A percentile compares a stretch with the other conserved stretches of the same genome.
Conservation (phyloP, 2,113 vertebrate species). For the Electrona antarctica region DNA sequence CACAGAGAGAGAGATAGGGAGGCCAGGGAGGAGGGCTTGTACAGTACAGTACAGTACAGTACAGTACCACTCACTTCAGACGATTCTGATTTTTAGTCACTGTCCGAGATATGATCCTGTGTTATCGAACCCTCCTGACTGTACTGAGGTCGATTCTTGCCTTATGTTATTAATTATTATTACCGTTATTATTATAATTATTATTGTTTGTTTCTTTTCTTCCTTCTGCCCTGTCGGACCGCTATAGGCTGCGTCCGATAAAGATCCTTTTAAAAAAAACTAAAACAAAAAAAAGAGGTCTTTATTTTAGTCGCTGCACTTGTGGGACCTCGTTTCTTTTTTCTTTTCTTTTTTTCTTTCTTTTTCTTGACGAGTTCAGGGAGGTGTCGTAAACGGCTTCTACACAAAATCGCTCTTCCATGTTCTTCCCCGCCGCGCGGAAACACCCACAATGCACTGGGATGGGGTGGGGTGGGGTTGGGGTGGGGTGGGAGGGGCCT, state of each 20-base stretch:
- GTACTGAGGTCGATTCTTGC: constrained; percentile 55
- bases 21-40: no score
- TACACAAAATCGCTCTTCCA: constrained; percentile 48
- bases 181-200: constrained; percentile 39
- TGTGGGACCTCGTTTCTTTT: constrained; percentile 62
- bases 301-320: constrained; percentile 45
- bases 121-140: constrained; percentile 46
- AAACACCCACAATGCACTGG: constrained; percentile 70
- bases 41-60: no score
- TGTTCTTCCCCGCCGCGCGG: constrained; percentile 16
- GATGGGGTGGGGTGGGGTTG: not conserved
- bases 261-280: constrained; percentile 26
- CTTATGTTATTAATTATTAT: constrained; percentile 66
- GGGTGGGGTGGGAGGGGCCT: constrained; percentile 19
- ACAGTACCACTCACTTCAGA: no score
- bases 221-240: constrained; percentile 24
- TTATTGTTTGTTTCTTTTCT: constrained; percentile 9
- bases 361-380: constrained; percentile 63
- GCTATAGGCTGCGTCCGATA: constrained; percentile 26
- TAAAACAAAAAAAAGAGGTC: not conserved
- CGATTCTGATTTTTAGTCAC: not conserved
- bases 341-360: constrained; percentile 40
- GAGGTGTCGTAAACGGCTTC: constrained; percentile 67
- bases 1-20: no score
- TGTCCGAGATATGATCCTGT: constrained; percentile 43